Evolutionary conservation across 2,797 vertebrate species (phyloP).

Genomic region (Acanthurus tractus): DNA sequence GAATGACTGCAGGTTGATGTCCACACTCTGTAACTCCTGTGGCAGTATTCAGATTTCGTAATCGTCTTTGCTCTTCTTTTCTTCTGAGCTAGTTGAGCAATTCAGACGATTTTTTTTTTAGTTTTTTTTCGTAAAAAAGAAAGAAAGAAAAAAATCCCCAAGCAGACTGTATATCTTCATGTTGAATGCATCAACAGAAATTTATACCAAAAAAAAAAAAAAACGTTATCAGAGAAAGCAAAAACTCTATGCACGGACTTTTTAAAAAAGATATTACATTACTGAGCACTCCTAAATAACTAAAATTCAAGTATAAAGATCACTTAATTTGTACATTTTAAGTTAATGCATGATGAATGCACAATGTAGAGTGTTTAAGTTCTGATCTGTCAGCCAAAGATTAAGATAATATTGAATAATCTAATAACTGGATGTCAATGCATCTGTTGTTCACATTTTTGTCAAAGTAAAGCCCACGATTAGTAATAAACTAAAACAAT

Average conservation of each 20-base stretch:
- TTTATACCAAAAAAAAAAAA: neutral
- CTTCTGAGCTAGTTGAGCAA: conserved; percentile 71
- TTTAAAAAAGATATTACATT: neutral
- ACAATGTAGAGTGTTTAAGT: neutral
- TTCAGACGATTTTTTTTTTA: conserved; percentile 11
- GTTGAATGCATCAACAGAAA: too few species aligned
- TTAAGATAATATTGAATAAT: neutral
- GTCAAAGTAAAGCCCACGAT: neutral
- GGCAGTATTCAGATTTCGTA: conserved; percentile 74
- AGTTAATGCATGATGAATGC: neutral
- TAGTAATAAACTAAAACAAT: neutral
- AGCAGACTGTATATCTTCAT: neutral
- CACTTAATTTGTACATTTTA: neutral
- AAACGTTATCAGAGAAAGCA: neutral
- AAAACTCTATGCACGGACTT: neutral
- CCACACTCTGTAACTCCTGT: conserved; percentile 82
- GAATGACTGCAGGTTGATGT: conserved; percentile 87
- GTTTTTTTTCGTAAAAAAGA: neutral
- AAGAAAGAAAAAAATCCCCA: neutral
- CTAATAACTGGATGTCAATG: neutral
- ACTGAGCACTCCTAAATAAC: neutral
- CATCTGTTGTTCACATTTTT: neutral
- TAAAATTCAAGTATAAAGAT: conserved; percentile 1
- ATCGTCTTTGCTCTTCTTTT: conserved; percentile 70
- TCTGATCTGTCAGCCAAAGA: neutral